phyloP scores from a whole-genome alignment of 2,797 vertebrate species.

The Takifugu ocellatus region DNA sequence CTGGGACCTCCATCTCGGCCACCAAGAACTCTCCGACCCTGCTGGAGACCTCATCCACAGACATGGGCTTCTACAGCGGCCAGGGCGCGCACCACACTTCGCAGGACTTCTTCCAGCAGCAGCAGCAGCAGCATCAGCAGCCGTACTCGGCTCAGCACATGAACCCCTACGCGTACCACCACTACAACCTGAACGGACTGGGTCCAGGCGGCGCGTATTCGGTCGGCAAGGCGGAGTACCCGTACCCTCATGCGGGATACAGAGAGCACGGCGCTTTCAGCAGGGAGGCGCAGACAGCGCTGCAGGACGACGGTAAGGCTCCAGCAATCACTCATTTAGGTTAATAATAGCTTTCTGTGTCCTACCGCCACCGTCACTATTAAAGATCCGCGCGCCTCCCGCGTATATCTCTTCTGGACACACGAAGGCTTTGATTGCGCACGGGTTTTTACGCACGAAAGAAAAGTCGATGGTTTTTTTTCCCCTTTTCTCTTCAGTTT shows the following conservation, averaged over 20 bases:
- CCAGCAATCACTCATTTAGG: too few relatives aligned
- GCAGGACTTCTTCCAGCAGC: slow-evolving; percentile 83
- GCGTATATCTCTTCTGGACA: too few relatives aligned
- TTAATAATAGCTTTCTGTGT: too few relatives aligned
- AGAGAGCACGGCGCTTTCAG: slow-evolving; percentile 82
- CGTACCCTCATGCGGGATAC: slow-evolving; percentile 79
- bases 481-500: not conserved
- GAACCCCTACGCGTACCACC: slow-evolving; percentile 80
- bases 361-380: too few relatives aligned
- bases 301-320: slow-evolving; percentile 81
- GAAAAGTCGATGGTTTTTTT: not conserved
- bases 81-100: slow-evolving; percentile 57
- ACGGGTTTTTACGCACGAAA: slow-evolving; percentile 24
- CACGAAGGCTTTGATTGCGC: slow-evolving; percentile 10
- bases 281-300: slow-evolving; percentile 79
- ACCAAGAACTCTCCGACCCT: slow-evolving; percentile 84
- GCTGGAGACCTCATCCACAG: slow-evolving; percentile 84
- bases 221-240: slow-evolving; percentile 82
- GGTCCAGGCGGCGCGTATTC: slow-evolving; percentile 77
- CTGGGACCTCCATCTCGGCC: slow-evolving; percentile 67
- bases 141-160: slow-evolving; percentile 75
- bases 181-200: slow-evolving; percentile 84
- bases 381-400: too few relatives aligned
- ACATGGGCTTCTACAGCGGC: slow-evolving; percentile 86
- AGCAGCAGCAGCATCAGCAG: slow-evolving; percentile 37